Base-by-base conservation (phyloP, 2,797 vertebrate species). In the Streptopelia turtur region DNA sequence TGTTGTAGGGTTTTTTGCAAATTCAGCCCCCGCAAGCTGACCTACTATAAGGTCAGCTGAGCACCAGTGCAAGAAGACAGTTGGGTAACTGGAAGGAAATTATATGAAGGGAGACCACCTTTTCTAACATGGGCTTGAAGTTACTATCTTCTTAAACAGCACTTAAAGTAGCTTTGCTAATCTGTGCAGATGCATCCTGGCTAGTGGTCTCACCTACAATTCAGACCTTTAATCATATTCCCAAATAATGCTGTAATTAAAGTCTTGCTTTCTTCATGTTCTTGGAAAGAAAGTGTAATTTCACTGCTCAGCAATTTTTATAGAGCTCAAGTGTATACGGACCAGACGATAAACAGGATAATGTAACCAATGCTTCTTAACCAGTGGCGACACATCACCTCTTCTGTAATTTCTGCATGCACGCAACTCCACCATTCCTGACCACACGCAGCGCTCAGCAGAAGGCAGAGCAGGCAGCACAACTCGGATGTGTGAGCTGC, bases 381-480 rank as follows among this genome's bases (percentile, higher is more conserved):
- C 30, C 22, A 76, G 52, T 35, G 11, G 25, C 23, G 56, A 59
- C 16, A 22, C 30, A 66, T 11, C 12, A 74, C n/a, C 31, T 70
- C 31, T 59, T 70, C 69, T 60, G 45, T 33, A 33, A 60, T 33
- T 78, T 43, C 87, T 83, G 65, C 10, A 14, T 17, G 39, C 7
- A 6, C 4, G 11, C 10, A 45, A 45, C 8, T 16, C n/a, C 47
- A 31, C 49, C 49, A 53, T 11, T 81, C 35, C 49, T 31, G 28
- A 22, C 8, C 30, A 16, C 22, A 28, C 35, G 23, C 6, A 59
- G 41, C 5, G 23, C 35, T 39, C 79, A 80, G 64, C 52, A 92
- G 63, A n/a, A 64, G 31, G 28, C 20, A 3, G 9, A 39, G 31
- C 0, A 69, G 52, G 57, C 1, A 5, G 33, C 20, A 17, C 6